Base-by-base conservation (phyloP, 1,140 invertebrate genomes). In the Cotesia typhae region DNA sequence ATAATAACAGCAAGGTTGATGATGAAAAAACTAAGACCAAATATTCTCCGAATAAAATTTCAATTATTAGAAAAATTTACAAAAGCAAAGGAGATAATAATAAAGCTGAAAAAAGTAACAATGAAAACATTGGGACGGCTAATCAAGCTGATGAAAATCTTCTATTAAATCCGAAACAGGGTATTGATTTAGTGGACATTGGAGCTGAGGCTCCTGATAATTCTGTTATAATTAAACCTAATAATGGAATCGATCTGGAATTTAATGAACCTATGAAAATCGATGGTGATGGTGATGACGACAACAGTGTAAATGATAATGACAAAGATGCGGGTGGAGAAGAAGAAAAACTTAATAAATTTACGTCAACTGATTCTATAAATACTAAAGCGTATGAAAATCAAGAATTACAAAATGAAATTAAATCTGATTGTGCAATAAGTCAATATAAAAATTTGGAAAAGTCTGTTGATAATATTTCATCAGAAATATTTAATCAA, bases 11-110 rank as follows among this genome's bases (percentile, higher is more conserved):
- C 20, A 64, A 55, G 5, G 14, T 10, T 47, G 14, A 55, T 20
- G 61, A 52, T 17, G n/a, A 35, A n/a, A 12, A 6, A 60, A 20
- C 12, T 37, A 64, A 53, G 35, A 47, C 68, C n/a, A 63, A 61
- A 57, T 71, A 63, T 38, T 71, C 70, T 4, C 70, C 61, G 2
- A 71, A 71, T 17, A 71, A 71, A 38, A 71, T 53, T 38, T 55
- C 70, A 5, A 65, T 71, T 38, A 53, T 71, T 20, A 41, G 52
- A 7, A 71, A 52, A 64, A 71, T 71, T 37, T 71, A 65, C 65
- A 71, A 64, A 12, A 59, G 14, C 3, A 61, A 64, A 61, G 20
- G 28, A 60, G 59, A 7, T 9, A 35, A 6, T 28, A 28, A 10
- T 10, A 60, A 60, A 28, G 4, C 5, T 9, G 4, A 28, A 28